phyloP scores from a whole-genome alignment of 2,888 invertebrate genomes.

The Acronicta psi region DNA sequence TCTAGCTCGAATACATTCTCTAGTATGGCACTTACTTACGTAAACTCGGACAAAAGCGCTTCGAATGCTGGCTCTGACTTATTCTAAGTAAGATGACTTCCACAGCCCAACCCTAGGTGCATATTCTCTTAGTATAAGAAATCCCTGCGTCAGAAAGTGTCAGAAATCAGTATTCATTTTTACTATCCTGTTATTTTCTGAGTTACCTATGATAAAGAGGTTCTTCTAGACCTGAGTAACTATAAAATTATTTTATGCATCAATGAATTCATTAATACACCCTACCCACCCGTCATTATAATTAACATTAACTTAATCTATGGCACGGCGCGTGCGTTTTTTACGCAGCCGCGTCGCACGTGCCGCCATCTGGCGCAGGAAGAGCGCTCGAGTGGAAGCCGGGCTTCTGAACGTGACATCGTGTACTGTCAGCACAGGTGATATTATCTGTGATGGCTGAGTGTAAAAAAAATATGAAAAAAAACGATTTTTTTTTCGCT shows the following conservation, averaged over 20 bases:
- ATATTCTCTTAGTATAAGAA: too few species aligned
- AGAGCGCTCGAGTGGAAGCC: slow-evolving; percentile 83
- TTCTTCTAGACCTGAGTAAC: background rate
- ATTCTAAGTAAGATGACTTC: too few species aligned
- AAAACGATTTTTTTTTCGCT: slow-evolving; percentile 8
- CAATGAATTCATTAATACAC: slow-evolving; percentile 1
- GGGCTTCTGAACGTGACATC: slow-evolving; percentile 73
- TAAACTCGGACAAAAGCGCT: too few species aligned
- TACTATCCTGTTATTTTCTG: too few species aligned
- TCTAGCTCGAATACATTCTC: too few species aligned
- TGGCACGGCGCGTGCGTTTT: slow-evolving; percentile 59
- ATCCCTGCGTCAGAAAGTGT: too few species aligned
- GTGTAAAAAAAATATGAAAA: slow-evolving; percentile 13
- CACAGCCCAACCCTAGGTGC: too few species aligned
- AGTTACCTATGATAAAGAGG: too few species aligned
- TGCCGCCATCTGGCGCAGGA: slow-evolving; percentile 86
- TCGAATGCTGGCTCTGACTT: too few species aligned
- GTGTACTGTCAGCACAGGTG: slow-evolving; percentile 66
- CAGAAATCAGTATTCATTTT: too few species aligned
- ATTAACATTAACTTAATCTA: slow-evolving; percentile 66
- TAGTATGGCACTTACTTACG: too few species aligned
- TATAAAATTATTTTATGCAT: slow-evolving; percentile 2
- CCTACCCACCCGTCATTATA: slow-evolving; percentile 40
- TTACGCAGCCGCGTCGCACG: slow-evolving; percentile 75
- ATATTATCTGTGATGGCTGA: slow-evolving; percentile 47